Evolutionary conservation across 2,113 vertebrate species (phyloP), one percentile per base, ranked within the genome.

Genomic region (Macquaria australasica): DNA sequence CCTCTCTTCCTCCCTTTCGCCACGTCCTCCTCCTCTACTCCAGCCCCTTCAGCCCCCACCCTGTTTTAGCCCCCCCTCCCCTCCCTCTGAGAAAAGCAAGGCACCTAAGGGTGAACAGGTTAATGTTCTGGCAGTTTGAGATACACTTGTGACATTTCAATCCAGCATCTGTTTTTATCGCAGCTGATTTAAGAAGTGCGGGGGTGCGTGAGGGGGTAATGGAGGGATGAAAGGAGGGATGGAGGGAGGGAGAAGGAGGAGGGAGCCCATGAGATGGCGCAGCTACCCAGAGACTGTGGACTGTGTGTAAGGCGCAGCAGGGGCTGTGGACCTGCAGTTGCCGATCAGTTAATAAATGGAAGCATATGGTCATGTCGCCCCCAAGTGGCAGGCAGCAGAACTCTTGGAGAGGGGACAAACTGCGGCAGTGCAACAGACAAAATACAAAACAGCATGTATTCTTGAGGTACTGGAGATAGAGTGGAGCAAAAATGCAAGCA

Each of bases 61-160:
- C 58, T 8, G 20, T 64, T 41, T 48, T 28, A 2, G 2, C 60
- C 55, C 15, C 18, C 25, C 48, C 53, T n/a, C 59, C 6, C 62
- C 28, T 31, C 28, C 71, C 73, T 69, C 78, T 68, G 66, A 77
- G 87, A 88, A 92, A 92, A 92, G 85, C 77, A 73, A 83, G 90
- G 78, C 91, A 93, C 86, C 84, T 78, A 81, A 84, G 89, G 94
- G 93, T 95, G 92, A 94, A 78, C 89, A 94, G 95, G 95, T 96
- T 96, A 96, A 96, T 96, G 93, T 88, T 94, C 92, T 95, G 93
- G 94, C 95, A 95, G 95, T 96, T 95, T 95, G 94, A 95, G 95
- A 96, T 96, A 95, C 87, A 92, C 95, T 93, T 84, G 79, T 96
- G 95, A 96, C 95, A 96, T 96, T 96, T 96, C 93, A 95, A 94